A percentile compares a stretch with the other conserved stretches of the same genome.
Conservation (phyloP, 2,888 invertebrate species). For the Catonia carolina region DNA sequence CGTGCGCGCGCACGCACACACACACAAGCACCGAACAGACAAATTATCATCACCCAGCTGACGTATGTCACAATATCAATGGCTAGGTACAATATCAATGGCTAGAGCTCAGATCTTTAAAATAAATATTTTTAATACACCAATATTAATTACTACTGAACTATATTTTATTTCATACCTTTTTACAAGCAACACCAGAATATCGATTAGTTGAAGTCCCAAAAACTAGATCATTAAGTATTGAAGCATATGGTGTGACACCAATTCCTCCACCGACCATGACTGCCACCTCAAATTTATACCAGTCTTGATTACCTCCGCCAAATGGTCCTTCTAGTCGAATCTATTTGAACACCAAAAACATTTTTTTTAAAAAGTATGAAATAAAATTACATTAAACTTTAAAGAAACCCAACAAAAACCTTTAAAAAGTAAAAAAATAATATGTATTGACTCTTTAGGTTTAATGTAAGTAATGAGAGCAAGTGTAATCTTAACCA, state of each 20-base stretch:
- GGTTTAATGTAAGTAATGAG: no score
- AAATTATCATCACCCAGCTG: no score
- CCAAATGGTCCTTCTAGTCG: conserved; percentile 94
- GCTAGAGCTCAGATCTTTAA: no score
- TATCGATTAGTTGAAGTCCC: conserved; percentile 93
- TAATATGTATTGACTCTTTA: no score
- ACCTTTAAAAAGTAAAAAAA: no score
- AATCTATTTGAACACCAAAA: conserved; percentile 30
- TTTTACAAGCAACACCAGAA: conserved; percentile 95
- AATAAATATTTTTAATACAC: not conserved
- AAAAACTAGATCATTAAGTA: conserved; percentile 91
- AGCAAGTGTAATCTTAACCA: no score
- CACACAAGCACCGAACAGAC: no score
- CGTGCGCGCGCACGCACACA: no score
- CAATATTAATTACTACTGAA: not conserved
- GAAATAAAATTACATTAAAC: not conserved
- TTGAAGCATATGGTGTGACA: conserved; percentile 95
- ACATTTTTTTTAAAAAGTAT: not conserved
- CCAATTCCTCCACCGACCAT: conserved; percentile 98
- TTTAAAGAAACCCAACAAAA: no score
- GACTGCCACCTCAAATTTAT: conserved; percentile 94
- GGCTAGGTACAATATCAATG: no score
- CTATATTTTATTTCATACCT: conserved; percentile 50
- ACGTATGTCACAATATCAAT: no score
- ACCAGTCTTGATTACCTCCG: conserved; percentile 97